Base-by-base conservation (phyloP, 2,888 invertebrate genomes). In the Nebria brevicollis region DNA sequence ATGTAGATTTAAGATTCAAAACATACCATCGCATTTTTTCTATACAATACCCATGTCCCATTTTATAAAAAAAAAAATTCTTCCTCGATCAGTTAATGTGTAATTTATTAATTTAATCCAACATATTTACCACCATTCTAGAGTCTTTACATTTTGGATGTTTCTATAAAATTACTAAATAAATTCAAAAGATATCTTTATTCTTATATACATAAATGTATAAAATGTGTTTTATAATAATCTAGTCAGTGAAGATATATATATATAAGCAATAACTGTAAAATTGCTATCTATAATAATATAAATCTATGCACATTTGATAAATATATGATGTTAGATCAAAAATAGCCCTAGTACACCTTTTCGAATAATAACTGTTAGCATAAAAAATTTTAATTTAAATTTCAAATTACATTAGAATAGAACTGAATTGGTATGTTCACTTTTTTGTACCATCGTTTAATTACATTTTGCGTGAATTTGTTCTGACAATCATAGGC, bases 401-500 rank as follows among this genome's bases (percentile, higher is more conserved):
- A 66, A 66, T 41, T 77, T 65, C 73, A 73, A 20, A 82, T 64
- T 74, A 76, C n/a, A 73, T 80, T 82, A 66, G 77, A 73, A 82
- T 82, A 82, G 76, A 66, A 66, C 66, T 41, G 20, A 54, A 66
- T 72, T 72, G 42, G 77, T 66, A 82, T 66, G 64, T 65, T 77
- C 42, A 73, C 79, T 75, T 81, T 80, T 80, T 73, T 76, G 77
- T 81, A 77, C 66, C 73, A 77, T 81, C 76, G 68, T 81, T 66
- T 73, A 26, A 73, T 81, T 81, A 81, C 77, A 81, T 81, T 81
- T 81, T 81, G 81, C 81, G 82, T 84, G 84, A 81, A 83, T 83
- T 84, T 83, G 83, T 84, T 82, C 77, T 73, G 83, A 84, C 84
- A 84, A 84, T 84, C 84, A 84, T 81, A 81, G 81, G 81, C 81